Evolutionary conservation across 2,113 vertebrate genomes (phyloP), one percentile per base, ranked within the genome.

Genomic region (Calypte anna): DNA sequence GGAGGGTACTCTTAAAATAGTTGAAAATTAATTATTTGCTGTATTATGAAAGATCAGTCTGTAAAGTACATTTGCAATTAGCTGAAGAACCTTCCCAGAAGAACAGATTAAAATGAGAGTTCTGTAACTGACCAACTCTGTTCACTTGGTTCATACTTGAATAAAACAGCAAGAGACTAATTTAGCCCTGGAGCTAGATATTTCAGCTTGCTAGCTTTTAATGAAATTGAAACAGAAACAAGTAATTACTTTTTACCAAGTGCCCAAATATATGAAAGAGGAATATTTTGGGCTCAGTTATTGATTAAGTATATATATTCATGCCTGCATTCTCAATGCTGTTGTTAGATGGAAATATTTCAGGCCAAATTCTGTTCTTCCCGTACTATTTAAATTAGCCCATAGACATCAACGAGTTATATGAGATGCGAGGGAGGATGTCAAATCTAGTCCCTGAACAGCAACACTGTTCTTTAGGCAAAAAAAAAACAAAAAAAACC

Each of bases 131-230:
- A 94, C 64, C 91, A 86, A 36, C 57, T 91, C 58, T 83, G 38
- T 86, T 91, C 81, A 90, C 90, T 83, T 86, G 31, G 64, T 95
- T 88, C 53, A 50, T 94, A 92, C 70, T 94, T 88, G 55, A 50
- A 81, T 86, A 88, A 95, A 94, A 90, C 85, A 93, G 88, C 91
- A 78, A 93, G 85, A 95, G 88, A 91, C 72, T 94, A 94, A 96
- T 94, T 95, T 90, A 93, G 61, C 80, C 72, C 78, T 78, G 72
- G 58, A 91, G 88, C 85, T 61, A 81, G 53, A 74, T 83, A 59
- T 86, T 96, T 88, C 68, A 78, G 75, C 90, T 90, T 74, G 51
- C 59, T 88, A 72, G 30, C 30, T 81, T 90, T 94, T 90, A 91
- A 88, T 91, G 64, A 86, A 93, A 68, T 81, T 86, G 79, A 94